Conservation (phyloP, 2,888 invertebrate species). For the Protophormia terraenovae region DNA sequence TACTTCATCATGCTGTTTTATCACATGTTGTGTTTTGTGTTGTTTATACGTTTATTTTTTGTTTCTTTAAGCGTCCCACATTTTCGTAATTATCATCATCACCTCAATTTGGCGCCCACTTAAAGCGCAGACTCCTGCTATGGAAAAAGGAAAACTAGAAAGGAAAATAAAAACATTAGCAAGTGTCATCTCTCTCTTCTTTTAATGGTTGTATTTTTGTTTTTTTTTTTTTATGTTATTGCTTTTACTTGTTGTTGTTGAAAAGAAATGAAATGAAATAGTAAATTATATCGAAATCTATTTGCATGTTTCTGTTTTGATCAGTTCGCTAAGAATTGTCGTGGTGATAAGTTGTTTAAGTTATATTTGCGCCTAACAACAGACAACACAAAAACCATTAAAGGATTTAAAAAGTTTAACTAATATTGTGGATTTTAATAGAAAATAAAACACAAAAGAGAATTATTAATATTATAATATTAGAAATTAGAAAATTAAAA, state of each 20-base stretch:
- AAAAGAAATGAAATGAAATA: slow-evolving; percentile 35
- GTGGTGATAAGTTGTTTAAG: slow-evolving; percentile 72
- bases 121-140: slow-evolving; percentile 62
- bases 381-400: slow-evolving; percentile 20
- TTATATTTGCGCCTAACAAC: too few relatives aligned
- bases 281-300: slow-evolving; percentile 77
- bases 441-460: background rate
- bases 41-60: slow-evolving; percentile 22
- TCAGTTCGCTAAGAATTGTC: slow-evolving; percentile 81
- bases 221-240: slow-evolving; percentile 12
- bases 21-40: slow-evolving; percentile 63
- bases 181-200: slow-evolving; percentile 65
- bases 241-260: slow-evolving; percentile 36
- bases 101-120: slow-evolving; percentile 66
- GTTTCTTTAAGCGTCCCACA: slow-evolving; percentile 61
- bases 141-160: slow-evolving; percentile 62
- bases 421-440: too few relatives aligned
- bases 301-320: slow-evolving; percentile 82
- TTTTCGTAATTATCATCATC: slow-evolving; percentile 62
- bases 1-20: slow-evolving; percentile 64
- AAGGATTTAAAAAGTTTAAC: slow-evolving; percentile 22
- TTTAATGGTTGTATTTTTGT: slow-evolving; percentile 28
- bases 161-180: slow-evolving; percentile 55
- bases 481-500: background rate
- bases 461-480: background rate